Evolutionary conservation across 2,113 vertebrate genomes (phyloP).

Genomic region (Equus quagga): DNA sequence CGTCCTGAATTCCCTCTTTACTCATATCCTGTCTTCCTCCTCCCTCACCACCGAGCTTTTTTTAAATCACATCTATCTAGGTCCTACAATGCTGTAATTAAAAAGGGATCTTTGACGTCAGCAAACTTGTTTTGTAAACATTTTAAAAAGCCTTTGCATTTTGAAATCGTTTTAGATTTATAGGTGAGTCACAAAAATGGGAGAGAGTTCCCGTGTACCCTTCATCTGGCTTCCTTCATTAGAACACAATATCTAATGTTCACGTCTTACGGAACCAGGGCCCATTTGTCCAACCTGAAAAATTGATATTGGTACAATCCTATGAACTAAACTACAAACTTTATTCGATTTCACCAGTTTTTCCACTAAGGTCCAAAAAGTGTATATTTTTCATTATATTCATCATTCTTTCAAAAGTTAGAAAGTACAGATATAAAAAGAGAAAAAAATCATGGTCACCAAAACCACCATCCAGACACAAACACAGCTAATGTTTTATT

Average conservation of each 20-base stretch:
- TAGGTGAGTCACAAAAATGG: not conserved
- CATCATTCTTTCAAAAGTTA: conserved; percentile 1
- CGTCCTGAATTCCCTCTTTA: not conserved
- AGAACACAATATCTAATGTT: not conserved
- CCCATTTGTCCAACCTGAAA: not conserved
- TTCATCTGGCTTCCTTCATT: not conserved
- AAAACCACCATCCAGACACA: not conserved
- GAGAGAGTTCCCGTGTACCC: not conserved
- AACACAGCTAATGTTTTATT: not conserved
- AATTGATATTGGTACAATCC: not conserved
- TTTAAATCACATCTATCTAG: not conserved
- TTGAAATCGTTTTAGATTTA: conserved; percentile 30
- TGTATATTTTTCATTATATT: not conserved
- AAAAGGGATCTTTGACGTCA: not conserved
- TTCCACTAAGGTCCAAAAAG: not conserved
- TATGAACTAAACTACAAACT: not conserved
- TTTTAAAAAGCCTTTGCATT: not conserved
- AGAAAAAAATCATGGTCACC: not conserved
- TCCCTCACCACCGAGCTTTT: not conserved
- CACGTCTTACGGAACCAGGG: not conserved
- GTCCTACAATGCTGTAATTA: not conserved
- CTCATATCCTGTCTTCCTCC: not conserved
- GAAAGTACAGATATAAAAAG: not conserved
- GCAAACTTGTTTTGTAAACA: not conserved
- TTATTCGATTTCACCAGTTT: not conserved